Conservation (phyloP, 1,140 invertebrate genomes). For the Cataglyphis hispanica region DNA sequence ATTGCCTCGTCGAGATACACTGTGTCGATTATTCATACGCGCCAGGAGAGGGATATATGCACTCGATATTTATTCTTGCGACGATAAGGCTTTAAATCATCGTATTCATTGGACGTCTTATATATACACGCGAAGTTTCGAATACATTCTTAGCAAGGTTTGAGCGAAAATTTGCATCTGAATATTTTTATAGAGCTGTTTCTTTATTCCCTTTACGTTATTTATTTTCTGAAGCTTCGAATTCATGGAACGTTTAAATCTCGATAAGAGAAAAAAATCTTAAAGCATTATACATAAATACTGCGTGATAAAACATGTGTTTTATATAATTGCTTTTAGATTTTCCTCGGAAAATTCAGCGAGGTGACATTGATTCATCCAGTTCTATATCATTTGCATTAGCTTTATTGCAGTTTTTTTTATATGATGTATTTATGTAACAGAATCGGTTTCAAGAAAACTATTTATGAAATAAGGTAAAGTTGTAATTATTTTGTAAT, state of each 20-base stretch:
- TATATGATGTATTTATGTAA: slow-evolving; percentile 9
- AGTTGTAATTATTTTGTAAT: neutral
- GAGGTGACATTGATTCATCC: neutral
- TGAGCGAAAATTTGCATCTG: too few relatives aligned
- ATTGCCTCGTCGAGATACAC: neutral
- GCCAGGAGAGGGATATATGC: neutral
- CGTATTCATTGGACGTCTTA: too few relatives aligned
- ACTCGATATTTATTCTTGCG: neutral
- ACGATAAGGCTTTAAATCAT: too few relatives aligned
- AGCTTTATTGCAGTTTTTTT: neutral
- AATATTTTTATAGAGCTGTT: too few relatives aligned
- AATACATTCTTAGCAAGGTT: neutral
- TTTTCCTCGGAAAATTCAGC: neutral
- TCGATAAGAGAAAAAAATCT: neutral
- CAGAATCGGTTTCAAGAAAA: neutral
- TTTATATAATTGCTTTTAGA: neutral
- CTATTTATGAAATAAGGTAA: neutral
- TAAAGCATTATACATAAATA: too few relatives aligned
- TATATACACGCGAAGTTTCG: too few relatives aligned
- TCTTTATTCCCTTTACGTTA: neutral
- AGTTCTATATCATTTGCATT: neutral
- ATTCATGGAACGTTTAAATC: neutral
- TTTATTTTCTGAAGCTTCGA: too few relatives aligned
- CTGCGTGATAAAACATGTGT: neutral
- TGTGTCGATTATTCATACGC: too few relatives aligned